Conservation (phyloP, 1,140 invertebrate genomes). For the Caerostris darwini region DNA sequence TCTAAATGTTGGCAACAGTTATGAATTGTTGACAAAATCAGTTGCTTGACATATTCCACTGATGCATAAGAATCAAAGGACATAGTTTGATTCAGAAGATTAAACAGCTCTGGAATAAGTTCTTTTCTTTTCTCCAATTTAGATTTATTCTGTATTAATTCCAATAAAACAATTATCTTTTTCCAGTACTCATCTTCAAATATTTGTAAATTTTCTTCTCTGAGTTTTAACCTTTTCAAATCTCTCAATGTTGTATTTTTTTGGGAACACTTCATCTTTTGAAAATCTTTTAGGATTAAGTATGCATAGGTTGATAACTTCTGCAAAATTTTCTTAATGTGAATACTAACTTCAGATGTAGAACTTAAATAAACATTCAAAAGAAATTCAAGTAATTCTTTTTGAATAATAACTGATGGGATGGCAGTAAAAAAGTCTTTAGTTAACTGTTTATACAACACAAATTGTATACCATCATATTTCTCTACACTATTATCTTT, state of each 20-base stretch:
- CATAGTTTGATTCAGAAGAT: conserved; percentile 88
- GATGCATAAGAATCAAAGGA: conserved; percentile 90
- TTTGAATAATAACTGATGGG: conserved; percentile 80
- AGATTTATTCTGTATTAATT: conserved; percentile 92
- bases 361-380: conserved; percentile 81
- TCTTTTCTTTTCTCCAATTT: conserved; percentile 86
- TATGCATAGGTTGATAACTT: conserved; percentile 87
- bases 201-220: conserved; percentile 50
- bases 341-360: conserved; percentile 73
- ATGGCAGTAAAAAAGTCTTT: conserved; percentile 81
- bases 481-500: background rate
- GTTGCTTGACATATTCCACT: conserved; percentile 94
- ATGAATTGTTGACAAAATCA: conserved; percentile 90
- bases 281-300: conserved; percentile 81
- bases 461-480: conserved; percentile 5
- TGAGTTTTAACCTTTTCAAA: conserved; percentile 60
- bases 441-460: conserved; percentile 77
- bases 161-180: conserved; percentile 89
- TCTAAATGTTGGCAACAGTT: conserved; percentile 86
- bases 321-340: conserved; percentile 83
- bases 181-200: conserved; percentile 85
- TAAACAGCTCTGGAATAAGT: conserved; percentile 89
- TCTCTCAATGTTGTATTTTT: conserved; percentile 85
- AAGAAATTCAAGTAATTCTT: conserved; percentile 81
- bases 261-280: conserved; percentile 78